These are phyloP conservation scores for Promerops cafer DNA, from an alignment of 2,113 vertebrate species.

Conservation along the genomic window DNA sequence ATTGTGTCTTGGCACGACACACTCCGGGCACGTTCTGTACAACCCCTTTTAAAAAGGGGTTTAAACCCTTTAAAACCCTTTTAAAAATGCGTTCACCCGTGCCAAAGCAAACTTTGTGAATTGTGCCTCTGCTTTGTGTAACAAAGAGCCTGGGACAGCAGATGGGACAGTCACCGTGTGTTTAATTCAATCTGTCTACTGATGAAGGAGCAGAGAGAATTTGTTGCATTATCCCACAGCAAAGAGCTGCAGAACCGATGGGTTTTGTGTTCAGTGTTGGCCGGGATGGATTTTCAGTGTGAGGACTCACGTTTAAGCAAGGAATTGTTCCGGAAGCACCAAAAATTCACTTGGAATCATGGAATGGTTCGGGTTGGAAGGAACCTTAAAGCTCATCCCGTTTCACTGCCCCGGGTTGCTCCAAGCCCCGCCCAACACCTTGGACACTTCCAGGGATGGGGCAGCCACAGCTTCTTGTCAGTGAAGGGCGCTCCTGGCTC, in stretches of 20 bases:
- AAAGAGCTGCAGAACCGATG: background rate
- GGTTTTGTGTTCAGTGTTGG: background rate
- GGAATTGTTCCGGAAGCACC: too few species aligned
- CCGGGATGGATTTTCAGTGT: background rate
- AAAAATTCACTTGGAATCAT: background rate
- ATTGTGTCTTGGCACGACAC: fast-evolving
- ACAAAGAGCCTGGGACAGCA: background rate
- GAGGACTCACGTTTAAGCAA: background rate
- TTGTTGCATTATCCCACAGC: fast-evolving
- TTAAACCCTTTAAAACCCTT: background rate
- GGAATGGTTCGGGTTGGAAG: too few species aligned
- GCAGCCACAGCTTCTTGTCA: too few species aligned
- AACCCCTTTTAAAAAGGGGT: background rate
- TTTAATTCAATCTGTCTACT: background rate
- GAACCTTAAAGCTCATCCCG: too few species aligned
- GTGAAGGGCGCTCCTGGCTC: fast-evolving
- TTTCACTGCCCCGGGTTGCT: fast-evolving
- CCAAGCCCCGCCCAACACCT: background rate
- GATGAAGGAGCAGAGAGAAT: fast-evolving
- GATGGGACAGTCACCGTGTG: fast-evolving
- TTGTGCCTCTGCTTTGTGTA: fast-evolving
- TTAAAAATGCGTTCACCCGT: background rate
- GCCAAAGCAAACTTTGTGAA: background rate
- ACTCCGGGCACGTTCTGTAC: fast-evolving
- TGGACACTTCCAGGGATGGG: background rate